Base-by-base conservation (phyloP, 1,140 invertebrate genomes). In the Nasonia vitripennis region DNA sequence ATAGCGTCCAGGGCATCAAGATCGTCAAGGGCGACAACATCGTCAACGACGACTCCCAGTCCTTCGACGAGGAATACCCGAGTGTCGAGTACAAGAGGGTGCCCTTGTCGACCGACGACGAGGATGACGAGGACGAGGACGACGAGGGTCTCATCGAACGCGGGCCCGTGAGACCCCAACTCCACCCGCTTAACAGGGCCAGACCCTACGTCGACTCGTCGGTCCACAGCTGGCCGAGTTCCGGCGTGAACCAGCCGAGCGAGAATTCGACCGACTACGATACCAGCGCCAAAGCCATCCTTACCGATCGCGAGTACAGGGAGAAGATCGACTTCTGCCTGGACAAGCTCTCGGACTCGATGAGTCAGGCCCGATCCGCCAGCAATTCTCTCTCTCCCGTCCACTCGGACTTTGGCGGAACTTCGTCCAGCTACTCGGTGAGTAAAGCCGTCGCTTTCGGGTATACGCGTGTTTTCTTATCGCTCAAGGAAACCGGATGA, bases 271-370 rank as follows among this genome's bases (percentile, higher is more conserved):
- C 71, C 12, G 88, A 89, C 20, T 89, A 88, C 55, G 90, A 91
- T 4, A 87, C 80, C 10, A 89, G 85, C 1, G 88, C 87, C 17
- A 86, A 89, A 31, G 75, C 88, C n/a, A 90, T 91, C 9, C 12
- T 91, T 0, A 88, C 83, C 0, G 88, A 90, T 70, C 85, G 82
- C 45, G 83, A 89, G 2, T 89, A 87, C 75, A 87, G 88, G 11
- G 85, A 90, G 51, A 88, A 87, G 67, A 74, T 91, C 34, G 88
- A 89, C 62, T 78, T 88, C 4, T 89, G 88, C 41, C 79, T 91
- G 6, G 88, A 91, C n/a, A 78, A 82, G 23, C 74, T 82, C 0
- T 71, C 85, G 4, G 27, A 82, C 5, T 62, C 55, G 17, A 78
- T 86, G 80, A 55, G 23, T 4, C 71, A 85, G 23, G 78, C 67